Conservation (phyloP, 2,797 vertebrate genomes). For the Phoeniculus purpureus region DNA sequence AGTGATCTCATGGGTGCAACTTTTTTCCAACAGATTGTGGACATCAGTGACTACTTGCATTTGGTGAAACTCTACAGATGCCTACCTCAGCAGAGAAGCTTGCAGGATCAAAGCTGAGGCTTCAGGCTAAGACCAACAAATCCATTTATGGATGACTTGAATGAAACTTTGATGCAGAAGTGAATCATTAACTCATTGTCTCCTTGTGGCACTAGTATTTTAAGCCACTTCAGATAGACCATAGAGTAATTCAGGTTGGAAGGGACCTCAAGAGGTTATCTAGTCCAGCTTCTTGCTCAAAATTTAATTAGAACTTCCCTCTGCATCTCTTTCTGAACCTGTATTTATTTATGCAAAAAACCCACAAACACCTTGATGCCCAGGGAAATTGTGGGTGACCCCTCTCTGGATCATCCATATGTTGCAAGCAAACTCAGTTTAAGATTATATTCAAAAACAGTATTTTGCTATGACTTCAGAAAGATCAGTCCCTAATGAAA, state of each 20-base stretch:
- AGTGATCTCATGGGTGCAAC: not conserved
- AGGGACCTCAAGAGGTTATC: not conserved
- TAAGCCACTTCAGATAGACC: not conserved
- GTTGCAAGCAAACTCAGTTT: not conserved
- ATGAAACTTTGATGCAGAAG: constrained; percentile 15
- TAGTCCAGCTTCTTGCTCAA: not conserved
- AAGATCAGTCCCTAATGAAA: not conserved
- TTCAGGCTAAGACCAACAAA: not conserved
- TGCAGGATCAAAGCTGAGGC: constrained; percentile 33
- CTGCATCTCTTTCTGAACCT: not conserved
- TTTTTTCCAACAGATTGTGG: not conserved
- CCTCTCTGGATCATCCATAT: too few species aligned
- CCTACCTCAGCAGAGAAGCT: not conserved
- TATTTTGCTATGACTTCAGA: not conserved
- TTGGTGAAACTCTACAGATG: not conserved
- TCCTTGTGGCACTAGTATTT: not conserved
- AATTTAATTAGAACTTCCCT: not conserved
- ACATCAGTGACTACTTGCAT: not conserved
- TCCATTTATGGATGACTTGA: constrained; percentile 24
- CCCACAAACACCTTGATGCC: not conserved
- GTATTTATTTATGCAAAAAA: not conserved
- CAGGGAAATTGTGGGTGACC: too few species aligned
- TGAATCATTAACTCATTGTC: not conserved
- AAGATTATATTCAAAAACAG: not conserved
- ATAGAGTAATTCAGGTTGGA: not conserved